Percentiles rank a stretch among this genome's conserved stretches.
Conservation (phyloP, 1,140 invertebrate species). For the Euura lappo region DNA sequence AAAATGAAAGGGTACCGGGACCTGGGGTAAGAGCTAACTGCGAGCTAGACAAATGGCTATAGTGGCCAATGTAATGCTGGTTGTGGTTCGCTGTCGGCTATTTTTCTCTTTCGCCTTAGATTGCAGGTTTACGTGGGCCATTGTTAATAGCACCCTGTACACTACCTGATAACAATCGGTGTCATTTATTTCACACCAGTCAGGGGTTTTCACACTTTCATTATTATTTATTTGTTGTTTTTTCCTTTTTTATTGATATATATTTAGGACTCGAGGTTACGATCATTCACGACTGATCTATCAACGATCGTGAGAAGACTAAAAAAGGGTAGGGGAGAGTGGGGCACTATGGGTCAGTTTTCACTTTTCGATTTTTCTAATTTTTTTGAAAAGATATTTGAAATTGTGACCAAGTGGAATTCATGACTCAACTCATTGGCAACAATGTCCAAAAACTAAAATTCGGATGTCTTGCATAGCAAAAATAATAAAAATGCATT, state of each 20-base stretch:
- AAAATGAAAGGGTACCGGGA: not conserved
- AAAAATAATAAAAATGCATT: too few species aligned
- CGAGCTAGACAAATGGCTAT: slow-evolving; percentile 27
- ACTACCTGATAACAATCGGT: slow-evolving; percentile 37
- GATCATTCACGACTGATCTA: too few species aligned
- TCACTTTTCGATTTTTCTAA: too few species aligned
- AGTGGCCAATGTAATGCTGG: not conserved
- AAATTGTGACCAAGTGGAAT: too few species aligned
- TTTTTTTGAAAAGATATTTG: too few species aligned
- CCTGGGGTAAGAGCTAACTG: not conserved
- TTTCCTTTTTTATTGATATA: not conserved
- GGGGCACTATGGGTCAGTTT: too few species aligned
- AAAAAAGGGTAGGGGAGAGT: too few species aligned
- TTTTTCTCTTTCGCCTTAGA: slow-evolving; percentile 40
- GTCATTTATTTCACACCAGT: slow-evolving; percentile 6
- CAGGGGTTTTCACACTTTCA: not conserved
- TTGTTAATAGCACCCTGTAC: slow-evolving; percentile 42
- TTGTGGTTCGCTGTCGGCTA: slow-evolving; percentile 21
- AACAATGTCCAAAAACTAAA: too few species aligned
- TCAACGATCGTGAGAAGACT: too few species aligned
- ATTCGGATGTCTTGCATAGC: too few species aligned
- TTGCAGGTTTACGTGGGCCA: slow-evolving; percentile 40
- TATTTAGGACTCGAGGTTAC: not conserved
- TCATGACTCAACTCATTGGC: too few species aligned
- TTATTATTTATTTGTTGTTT: not conserved